Evolutionary conservation across 2,113 vertebrate species (phyloP), one percentile per base, ranked within the genome.

Genomic region (Scortum barcoo): DNA sequence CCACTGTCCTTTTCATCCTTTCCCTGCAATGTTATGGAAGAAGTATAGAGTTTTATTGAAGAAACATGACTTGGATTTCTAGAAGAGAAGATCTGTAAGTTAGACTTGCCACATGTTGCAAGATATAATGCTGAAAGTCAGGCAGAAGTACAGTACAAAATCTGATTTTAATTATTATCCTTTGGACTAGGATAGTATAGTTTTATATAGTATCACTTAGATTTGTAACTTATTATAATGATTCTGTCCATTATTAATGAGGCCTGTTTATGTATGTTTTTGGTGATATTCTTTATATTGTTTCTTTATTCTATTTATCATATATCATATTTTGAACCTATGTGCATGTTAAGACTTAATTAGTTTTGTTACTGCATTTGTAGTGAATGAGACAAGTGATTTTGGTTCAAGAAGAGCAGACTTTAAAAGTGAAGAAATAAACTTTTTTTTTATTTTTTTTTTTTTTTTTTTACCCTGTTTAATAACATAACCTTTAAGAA

Each of bases 21-120:
- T 48, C 42, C 4, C 36, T 61, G 77, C 46, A 8, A 51, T 70
- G 22, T 46, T 75, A 53, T 57, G 20, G n/a, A 62, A n/a, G n/a
- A n/a, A n/a, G n/a, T n/a, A n/a, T n/a, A n/a, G 36, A 74, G 22
- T 56, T 36, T 26, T 42, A 44, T 33, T 60, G n/a, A 60, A 62
- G 63, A 61, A 10, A 46, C 24, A 11, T 19, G 14, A 40, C 50
- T 58, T 33, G 1, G 26, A 69, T 38, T 70, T 63, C 13, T 14
- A 42, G 30, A 26, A 42, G 28, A 7, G 33, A 79, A 26, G 28
- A 72, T 78, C 2, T 14, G 0, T 5, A 38, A 19, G 3, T 53
- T 46, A 5, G 17, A 48, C 28, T 5, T 30, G 16, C 16, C 26
- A 17, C 22, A 72, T 60, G 26, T 24, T 53, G 67, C 48, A 51